phyloP scores from a whole-genome alignment of 2,888 invertebrate genomes.

The Trissoscelio sp. region DNA sequence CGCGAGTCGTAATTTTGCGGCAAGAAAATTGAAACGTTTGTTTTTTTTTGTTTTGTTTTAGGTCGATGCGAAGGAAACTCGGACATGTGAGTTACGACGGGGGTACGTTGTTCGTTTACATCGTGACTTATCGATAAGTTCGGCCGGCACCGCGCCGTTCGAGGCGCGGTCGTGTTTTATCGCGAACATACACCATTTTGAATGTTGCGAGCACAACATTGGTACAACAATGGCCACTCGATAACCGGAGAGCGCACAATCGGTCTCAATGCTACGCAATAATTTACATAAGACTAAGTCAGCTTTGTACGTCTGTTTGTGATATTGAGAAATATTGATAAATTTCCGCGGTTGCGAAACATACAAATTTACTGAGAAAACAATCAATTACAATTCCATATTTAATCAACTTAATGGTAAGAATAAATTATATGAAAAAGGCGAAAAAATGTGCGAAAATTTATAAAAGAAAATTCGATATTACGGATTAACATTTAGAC shows the following conservation, averaged over 20 bases:
- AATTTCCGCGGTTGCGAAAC: conserved; percentile 5
- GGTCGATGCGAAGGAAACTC: conserved; percentile 30
- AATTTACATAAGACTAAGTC: conserved; percentile 43
- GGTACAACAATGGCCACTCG: conserved; percentile 53
- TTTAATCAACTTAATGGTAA: too few relatives aligned
- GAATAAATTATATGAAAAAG: too few relatives aligned
- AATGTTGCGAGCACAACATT: conserved; percentile 50
- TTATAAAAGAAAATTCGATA: too few relatives aligned
- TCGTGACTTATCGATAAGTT: conserved; percentile 62
- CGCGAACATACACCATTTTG: conserved; percentile 56
- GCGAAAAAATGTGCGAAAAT: too few relatives aligned
- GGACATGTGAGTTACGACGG: conserved; percentile 47
- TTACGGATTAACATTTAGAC: too few relatives aligned
- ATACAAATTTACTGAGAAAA: background rate
- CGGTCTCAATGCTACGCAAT: conserved; percentile 34
- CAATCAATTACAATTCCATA: too few relatives aligned
- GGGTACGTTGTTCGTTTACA: conserved; percentile 51
- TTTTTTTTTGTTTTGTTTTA: conserved; percentile 11
- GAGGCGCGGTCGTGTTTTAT: conserved; percentile 60
- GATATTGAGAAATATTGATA: conserved; percentile 22
- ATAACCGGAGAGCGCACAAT: conserved; percentile 38
- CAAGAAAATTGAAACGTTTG: conserved; percentile 53
- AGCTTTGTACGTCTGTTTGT: conserved; percentile 1
- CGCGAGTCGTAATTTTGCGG: conserved; percentile 5
- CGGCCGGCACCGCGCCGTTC: conserved; percentile 7